phyloP scores from a whole-genome alignment of 2,113 vertebrate species.

The Caretta caretta region DNA sequence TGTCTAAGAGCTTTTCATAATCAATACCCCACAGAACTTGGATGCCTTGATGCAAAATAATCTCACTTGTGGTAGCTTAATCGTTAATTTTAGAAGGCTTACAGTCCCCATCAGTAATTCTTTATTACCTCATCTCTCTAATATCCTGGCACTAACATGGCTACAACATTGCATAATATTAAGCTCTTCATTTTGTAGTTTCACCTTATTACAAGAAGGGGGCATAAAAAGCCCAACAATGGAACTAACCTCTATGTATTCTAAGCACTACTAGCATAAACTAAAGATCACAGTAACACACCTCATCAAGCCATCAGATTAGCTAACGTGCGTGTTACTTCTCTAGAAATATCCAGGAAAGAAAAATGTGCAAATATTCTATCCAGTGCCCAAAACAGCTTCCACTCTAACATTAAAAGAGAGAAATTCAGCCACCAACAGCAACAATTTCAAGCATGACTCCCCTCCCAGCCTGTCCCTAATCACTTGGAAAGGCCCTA shows the following conservation, averaged over 20 bases:
- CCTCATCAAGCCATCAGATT: background rate
- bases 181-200: background rate
- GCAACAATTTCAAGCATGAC: background rate
- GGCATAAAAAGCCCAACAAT: slow-evolving; percentile 42
- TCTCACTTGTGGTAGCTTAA: background rate
- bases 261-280: fast-evolving
- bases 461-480: background rate
- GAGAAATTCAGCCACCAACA: background rate
- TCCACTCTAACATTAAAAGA: background rate
- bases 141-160: background rate
- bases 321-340: background rate
- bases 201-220: background rate
- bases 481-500: background rate
- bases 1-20: background rate
- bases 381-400: background rate
- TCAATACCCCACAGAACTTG: background rate
- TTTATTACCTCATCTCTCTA: background rate
- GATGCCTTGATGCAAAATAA: background rate
- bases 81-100: background rate
- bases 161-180: background rate
- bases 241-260: fast-evolving
- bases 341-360: background rate
- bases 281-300: fast-evolving
- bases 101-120: background rate
- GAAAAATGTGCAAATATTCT: background rate